phyloP scores from a whole-genome alignment of 2,797 vertebrate genomes.

The Lepilemur ruficaudatus region DNA sequence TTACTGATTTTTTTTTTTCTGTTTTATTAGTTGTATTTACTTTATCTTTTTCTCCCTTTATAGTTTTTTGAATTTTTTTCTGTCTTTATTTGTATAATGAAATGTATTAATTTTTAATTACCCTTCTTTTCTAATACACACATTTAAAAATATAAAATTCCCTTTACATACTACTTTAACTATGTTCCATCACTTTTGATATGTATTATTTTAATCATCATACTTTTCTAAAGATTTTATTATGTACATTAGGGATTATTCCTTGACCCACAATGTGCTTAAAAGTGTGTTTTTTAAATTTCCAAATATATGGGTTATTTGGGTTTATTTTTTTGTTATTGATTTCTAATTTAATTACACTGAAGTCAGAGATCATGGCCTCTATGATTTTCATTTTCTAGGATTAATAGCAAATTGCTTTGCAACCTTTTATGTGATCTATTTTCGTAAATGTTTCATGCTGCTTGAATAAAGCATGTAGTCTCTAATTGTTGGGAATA shows the following conservation, averaged over 20 bases:
- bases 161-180: background rate
- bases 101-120: constrained; percentile 31
- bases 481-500: constrained; percentile 61
- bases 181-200: constrained; percentile 11
- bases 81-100: background rate
- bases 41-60: background rate
- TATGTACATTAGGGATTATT: constrained; percentile 20
- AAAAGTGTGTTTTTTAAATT: constrained; percentile 47
- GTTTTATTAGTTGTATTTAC: background rate
- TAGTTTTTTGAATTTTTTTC: constrained; percentile 12
- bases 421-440: constrained; percentile 52
- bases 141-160: constrained; percentile 27
- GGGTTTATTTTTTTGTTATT: constrained; percentile 42
- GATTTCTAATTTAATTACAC: constrained; percentile 64
- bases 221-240: constrained; percentile 30
- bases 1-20: background rate
- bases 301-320: background rate
- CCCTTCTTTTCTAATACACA: background rate
- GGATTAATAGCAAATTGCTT: constrained; percentile 49
- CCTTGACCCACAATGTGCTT: constrained; percentile 25
- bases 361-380: constrained; percentile 37
- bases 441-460: constrained; percentile 68
- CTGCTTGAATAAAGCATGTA: constrained; percentile 39
- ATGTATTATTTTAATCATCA: constrained; percentile 7
- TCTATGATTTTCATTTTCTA: constrained; percentile 30